Evolutionary conservation across 2,888 invertebrate genomes (phyloP).

Genomic region (Drosophila leonis): DNA sequence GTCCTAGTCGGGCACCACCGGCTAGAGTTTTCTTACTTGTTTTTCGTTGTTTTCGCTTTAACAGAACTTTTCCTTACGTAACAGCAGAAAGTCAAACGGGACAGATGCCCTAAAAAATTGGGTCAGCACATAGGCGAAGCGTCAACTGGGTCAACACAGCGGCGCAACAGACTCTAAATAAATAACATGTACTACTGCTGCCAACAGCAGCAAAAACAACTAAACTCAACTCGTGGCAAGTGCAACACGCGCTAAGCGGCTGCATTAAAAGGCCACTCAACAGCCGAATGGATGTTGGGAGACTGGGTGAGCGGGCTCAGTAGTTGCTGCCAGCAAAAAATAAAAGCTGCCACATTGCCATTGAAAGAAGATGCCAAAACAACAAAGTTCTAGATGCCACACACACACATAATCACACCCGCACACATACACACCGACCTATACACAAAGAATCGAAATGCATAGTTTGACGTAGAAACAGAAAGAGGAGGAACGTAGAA

Average conservation of each 20-base stretch:
- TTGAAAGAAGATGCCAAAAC: conserved; percentile 31
- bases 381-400: conserved; percentile 2
- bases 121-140: conserved; percentile 60
- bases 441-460: conserved; percentile 42
- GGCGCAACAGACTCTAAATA: conserved; percentile 62
- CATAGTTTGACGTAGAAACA: conserved; percentile 43
- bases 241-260: conserved; percentile 71
- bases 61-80: conserved; percentile 22
- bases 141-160: conserved; percentile 66
- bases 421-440: conserved; percentile 8
- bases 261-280: conserved; percentile 72
- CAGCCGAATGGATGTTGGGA: conserved; percentile 10
- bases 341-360: conserved; percentile 47
- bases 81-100: conserved; percentile 9
- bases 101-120: conserved; percentile 21
- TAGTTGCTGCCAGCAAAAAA: conserved; percentile 23
- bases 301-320: conserved; percentile 2
- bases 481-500: neutral
- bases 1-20: too few relatives aligned
- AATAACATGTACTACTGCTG: conserved; percentile 70
- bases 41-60: conserved; percentile 12
- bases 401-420: neutral
- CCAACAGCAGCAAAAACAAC: conserved; percentile 34
- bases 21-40: too few relatives aligned
- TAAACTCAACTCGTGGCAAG: conserved; percentile 55